phyloP scores from a whole-genome alignment of 2,797 vertebrate species.

The Allobates femoralis region DNA sequence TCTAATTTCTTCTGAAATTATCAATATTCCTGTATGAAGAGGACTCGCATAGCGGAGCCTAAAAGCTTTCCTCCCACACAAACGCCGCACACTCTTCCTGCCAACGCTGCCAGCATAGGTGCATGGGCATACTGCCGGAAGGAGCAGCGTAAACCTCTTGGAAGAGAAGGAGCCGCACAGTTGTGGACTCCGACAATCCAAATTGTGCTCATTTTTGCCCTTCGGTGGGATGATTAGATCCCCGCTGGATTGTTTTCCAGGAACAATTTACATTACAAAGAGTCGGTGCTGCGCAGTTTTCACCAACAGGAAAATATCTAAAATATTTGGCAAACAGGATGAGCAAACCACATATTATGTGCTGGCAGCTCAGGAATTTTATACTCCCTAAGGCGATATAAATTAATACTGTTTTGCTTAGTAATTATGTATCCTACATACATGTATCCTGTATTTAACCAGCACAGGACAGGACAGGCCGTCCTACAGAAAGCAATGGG shows the following conservation, averaged over 20 bases:
- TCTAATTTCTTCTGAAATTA: constrained; percentile 48
- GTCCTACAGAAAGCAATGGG: neutral
- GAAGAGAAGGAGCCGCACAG: neutral
- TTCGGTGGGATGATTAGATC: neutral
- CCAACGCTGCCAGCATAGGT: constrained; percentile 36
- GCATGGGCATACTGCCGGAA: constrained; percentile 50
- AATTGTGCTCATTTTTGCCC: constrained; percentile 10
- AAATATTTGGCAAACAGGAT: neutral
- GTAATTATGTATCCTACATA: constrained; percentile 6
- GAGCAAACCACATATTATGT: neutral
- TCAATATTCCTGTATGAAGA: constrained; percentile 33
- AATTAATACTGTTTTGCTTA: neutral
- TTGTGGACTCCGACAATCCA: neutral
- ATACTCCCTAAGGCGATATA: neutral
- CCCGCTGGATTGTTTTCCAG: neutral
- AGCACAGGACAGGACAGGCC: neutral
- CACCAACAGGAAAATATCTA: neutral
- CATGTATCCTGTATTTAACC: neutral
- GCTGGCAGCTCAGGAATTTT: neutral
- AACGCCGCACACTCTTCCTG: constrained; percentile 32
- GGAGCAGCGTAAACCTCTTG: neutral
- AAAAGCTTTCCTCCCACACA: constrained; percentile 52
- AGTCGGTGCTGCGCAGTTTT: neutral
- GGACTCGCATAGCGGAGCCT: constrained; percentile 35
- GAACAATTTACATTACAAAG: neutral